A percentile compares a stretch with the other conserved stretches of the same genome.
Conservation (phyloP, 2,888 invertebrate genomes). For the Agrilus cyanescens region DNA sequence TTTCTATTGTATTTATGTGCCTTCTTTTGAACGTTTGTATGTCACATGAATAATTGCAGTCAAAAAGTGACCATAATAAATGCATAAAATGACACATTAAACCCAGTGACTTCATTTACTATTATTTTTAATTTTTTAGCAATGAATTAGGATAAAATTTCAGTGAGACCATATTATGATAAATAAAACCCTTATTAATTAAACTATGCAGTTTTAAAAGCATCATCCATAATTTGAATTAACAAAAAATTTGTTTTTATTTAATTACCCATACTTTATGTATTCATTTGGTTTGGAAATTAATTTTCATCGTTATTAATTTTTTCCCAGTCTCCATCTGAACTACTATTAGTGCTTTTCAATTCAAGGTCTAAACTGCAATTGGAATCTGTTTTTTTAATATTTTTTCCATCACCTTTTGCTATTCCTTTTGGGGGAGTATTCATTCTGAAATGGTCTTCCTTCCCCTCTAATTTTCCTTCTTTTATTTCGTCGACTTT, state of each 20-base stretch:
- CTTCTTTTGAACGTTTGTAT: no score
- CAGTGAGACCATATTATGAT: no score
- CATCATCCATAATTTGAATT: neutral
- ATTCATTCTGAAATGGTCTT: constrained; percentile 10
- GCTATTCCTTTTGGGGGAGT: constrained; percentile 11
- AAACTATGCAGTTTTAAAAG: neutral
- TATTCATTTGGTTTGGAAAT: no score
- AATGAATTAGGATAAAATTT: no score
- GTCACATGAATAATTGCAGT: no score
- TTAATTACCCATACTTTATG: no score
- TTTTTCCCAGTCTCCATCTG: constrained; percentile 38
- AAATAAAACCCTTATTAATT: no score
- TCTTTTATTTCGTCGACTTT: constrained; percentile 9
- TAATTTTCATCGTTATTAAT: constrained; percentile 12
- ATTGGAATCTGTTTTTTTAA: constrained; percentile 23
- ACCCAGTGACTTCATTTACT: neutral
- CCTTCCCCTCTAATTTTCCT: constrained; percentile 6
- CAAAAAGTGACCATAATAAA: no score
- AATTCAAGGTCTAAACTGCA: constrained; percentile 26
- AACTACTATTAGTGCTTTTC: constrained; percentile 29
- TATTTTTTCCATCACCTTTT: constrained; percentile 8
- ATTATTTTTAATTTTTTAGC: no score
- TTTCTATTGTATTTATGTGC: no score
- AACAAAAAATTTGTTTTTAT: neutral
- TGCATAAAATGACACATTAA: neutral